Evolutionary conservation across 2,797 vertebrate genomes (phyloP).

Genomic region (Trematocara caparti): DNA sequence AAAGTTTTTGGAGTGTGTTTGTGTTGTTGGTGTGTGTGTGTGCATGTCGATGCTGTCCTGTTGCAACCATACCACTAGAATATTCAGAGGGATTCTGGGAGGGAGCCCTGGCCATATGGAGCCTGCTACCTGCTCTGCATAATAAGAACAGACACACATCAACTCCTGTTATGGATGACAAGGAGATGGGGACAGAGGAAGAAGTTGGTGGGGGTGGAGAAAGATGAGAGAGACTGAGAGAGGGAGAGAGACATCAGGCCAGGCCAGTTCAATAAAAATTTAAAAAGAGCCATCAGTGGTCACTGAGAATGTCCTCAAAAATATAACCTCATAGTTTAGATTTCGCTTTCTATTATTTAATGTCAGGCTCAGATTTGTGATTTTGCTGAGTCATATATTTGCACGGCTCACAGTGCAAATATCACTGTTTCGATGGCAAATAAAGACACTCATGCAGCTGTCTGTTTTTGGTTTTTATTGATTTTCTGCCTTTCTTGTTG

Average conservation of each 20-base stretch:
- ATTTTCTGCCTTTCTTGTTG: neutral
- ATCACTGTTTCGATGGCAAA: neutral
- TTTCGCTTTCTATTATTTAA: neutral
- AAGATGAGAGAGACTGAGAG: constrained; percentile 14
- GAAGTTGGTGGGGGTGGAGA: constrained; percentile 54
- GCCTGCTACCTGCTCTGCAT: constrained; percentile 86
- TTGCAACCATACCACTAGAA: constrained; percentile 73
- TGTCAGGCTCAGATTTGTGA: neutral
- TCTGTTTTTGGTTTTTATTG: neutral
- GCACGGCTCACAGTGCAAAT: neutral
- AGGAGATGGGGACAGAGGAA: constrained; percentile 70
- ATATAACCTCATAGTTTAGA: constrained; percentile 2
- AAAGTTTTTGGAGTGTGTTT: neutral
- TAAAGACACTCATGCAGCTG: neutral
- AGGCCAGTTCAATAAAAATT: constrained; percentile 59
- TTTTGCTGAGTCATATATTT: neutral
- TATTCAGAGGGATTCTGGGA: constrained; percentile 72
- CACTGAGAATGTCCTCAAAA: constrained; percentile 29
- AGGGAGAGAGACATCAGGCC: constrained; percentile 30
- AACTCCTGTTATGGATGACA: constrained; percentile 85
- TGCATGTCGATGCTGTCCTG: constrained; percentile 48
- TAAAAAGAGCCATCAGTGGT: constrained; percentile 54
- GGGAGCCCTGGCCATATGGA: constrained; percentile 84
- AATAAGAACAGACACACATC: constrained; percentile 88
- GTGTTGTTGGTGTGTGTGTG: constrained; percentile 1